Evolutionary conservation across 2,888 invertebrate genomes (phyloP).

Genomic region (Synanthedon tipuliformis): DNA sequence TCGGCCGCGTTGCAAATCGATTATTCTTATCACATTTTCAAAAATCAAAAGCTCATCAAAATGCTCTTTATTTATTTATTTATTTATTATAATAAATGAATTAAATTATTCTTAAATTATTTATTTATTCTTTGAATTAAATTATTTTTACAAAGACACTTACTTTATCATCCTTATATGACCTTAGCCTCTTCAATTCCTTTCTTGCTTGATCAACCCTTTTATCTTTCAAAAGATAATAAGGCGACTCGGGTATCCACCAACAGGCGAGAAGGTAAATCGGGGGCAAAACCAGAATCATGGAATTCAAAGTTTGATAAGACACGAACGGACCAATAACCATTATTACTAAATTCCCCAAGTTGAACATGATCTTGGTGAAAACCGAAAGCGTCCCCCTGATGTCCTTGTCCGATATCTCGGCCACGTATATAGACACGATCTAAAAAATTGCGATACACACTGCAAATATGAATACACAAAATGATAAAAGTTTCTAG

Average conservation of each 20-base stretch:
- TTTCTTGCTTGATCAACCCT: conserved; percentile 48
- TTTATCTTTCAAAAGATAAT: conserved; percentile 65
- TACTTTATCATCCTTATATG: conserved; percentile 33
- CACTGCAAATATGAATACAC: too few relatives aligned
- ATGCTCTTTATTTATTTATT: too few relatives aligned
- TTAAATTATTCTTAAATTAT: too few relatives aligned
- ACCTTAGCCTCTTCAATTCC: conserved; percentile 43
- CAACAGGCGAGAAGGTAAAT: conserved; percentile 54
- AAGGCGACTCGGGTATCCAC: conserved; percentile 73
- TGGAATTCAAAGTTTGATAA: conserved; percentile 42
- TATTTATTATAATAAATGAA: too few relatives aligned
- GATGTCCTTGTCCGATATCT: conserved; percentile 54
- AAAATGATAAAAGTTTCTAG: too few relatives aligned
- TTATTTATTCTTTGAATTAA: too few relatives aligned
- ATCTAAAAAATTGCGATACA: conserved; percentile 28
- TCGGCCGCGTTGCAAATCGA: too few relatives aligned
- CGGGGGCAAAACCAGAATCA: conserved; percentile 48
- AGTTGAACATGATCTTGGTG: conserved; percentile 36
- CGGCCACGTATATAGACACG: conserved; percentile 45
- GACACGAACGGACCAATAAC: conserved; percentile 44
- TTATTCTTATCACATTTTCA: too few relatives aligned
- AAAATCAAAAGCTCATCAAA: too few relatives aligned
- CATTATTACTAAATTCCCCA: conserved; percentile 49
- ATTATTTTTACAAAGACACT: conserved; percentile 6
- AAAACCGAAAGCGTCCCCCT: conserved; percentile 37